Percentiles rank a stretch among this genome's conserved stretches.
Conservation (phyloP, 2,888 invertebrate genomes). For the Timandra comae region DNA sequence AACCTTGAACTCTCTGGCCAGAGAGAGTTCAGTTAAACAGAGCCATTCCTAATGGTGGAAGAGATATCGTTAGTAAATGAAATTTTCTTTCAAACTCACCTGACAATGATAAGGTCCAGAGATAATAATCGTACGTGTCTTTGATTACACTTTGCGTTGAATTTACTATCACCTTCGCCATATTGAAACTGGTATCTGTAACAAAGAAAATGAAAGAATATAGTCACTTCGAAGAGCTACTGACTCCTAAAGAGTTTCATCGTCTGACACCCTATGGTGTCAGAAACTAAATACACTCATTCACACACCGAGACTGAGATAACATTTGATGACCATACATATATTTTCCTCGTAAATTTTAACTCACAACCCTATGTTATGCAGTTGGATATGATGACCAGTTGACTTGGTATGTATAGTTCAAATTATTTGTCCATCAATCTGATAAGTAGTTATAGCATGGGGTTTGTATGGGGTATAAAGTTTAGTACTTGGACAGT, state of each 20-base stretch:
- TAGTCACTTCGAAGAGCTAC: too few relatives aligned
- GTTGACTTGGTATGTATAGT: background rate
- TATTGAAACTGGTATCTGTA: slow-evolving; percentile 44
- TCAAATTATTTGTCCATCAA: background rate
- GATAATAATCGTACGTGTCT: slow-evolving; percentile 81
- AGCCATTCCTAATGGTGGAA: too few relatives aligned
- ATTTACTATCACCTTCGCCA: slow-evolving; percentile 65
- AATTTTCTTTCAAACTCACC: too few relatives aligned
- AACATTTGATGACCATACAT: background rate
- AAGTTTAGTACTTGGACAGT: too few relatives aligned
- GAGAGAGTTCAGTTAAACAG: too few relatives aligned
- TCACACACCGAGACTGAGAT: background rate
- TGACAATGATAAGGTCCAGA: slow-evolving; percentile 86
- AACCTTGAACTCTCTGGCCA: too few relatives aligned
- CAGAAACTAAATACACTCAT: background rate
- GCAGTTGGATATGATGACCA: background rate
- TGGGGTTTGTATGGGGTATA: too few relatives aligned
- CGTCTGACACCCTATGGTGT: background rate
- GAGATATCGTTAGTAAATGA: too few relatives aligned
- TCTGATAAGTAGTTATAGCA: background rate
- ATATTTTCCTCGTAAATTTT: too few relatives aligned
- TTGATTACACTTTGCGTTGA: slow-evolving; percentile 72
- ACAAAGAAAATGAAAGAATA: slow-evolving; percentile 37
- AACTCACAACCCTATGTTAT: too few relatives aligned
- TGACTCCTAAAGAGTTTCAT: background rate